Conservation (phyloP, 1,140 invertebrate genomes). For the Papilio helenus region DNA sequence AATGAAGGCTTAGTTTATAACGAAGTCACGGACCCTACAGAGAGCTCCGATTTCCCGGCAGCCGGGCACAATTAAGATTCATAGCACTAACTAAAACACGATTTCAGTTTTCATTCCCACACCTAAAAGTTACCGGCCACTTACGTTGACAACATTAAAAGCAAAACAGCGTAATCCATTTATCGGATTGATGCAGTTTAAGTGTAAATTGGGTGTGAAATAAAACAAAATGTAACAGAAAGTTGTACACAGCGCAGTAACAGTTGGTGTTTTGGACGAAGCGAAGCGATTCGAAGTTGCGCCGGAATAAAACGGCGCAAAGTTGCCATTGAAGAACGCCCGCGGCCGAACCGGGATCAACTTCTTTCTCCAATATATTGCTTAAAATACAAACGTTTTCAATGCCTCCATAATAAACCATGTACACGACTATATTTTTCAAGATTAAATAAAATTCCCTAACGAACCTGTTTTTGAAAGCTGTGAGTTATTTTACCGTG, state of each 20-base stretch:
- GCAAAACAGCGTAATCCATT: conserved; percentile 49
- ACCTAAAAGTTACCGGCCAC: not conserved
- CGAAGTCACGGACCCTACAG: conserved; percentile 5
- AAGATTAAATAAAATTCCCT: too few relatives aligned
- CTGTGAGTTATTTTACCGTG: too few relatives aligned
- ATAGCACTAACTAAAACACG: conserved; percentile 20
- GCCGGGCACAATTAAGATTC: conserved; percentile 20
- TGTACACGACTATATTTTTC: too few relatives aligned
- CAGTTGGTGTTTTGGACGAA: conserved; percentile 50
- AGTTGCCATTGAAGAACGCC: conserved; percentile 53
- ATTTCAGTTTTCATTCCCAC: conserved; percentile 1
- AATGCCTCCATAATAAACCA: not conserved
- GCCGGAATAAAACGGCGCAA: conserved; percentile 41
- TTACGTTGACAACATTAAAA: conserved; percentile 42
- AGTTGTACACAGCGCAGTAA: conserved; percentile 54
- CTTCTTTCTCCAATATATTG: conserved; percentile 39
- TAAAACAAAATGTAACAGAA: conserved; percentile 62
- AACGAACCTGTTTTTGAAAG: too few relatives aligned
- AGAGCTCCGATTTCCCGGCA: conserved; percentile 1
- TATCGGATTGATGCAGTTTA: conserved; percentile 60
- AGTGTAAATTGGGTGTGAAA: conserved; percentile 69
- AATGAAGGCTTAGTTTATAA: conserved; percentile 17
- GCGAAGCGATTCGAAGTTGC: conserved; percentile 37
- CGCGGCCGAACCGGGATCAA: conserved; percentile 46
- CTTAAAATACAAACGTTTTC: not conserved